Evolutionary conservation across 30 jellyfish, hydroid and myxozoan genomes (phyloP), one percentile per base, ranked within the genome.

Genomic region (Morbakka virulenta): DNA sequence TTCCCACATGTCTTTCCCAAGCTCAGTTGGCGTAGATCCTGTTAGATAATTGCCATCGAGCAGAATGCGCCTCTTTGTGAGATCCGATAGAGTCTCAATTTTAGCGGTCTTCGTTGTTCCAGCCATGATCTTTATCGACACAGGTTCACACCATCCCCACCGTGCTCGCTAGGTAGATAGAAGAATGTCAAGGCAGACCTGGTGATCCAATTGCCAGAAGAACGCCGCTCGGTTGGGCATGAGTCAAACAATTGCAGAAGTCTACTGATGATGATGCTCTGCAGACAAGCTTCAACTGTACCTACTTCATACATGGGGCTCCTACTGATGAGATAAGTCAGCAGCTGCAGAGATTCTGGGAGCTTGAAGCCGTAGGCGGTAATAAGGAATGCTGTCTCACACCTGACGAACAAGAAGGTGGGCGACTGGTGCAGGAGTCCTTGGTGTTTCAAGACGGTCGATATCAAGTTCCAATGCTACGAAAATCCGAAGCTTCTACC

Each of bases 211-310:
- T n/a, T n/a, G n/a, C n/a, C 23, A 76, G 85, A 73, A 4, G 57
- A 27, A 73, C 80, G 28, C 85, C 85, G 29, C 25, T 73, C 4
- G 85, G 62, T 30, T 73, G 82, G 82, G 48, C 82, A 6, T 22
- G 26, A 11, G 26, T n/a, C n/a, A n/a, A n/a, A n/a, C n/a, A n/a
- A n/a, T n/a, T n/a, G n/a, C n/a, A n/a, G n/a, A n/a, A n/a, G n/a
- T n/a, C n/a, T n/a, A n/a, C n/a, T n/a, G n/a, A n/a, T n/a, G n/a
- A n/a, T n/a, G n/a, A n/a, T n/a, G n/a, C n/a, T n/a, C n/a, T n/a
- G n/a, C n/a, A n/a, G n/a, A n/a, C n/a, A n/a, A n/a, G n/a, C n/a
- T n/a, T n/a, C n/a, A n/a, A n/a, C n/a, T n/a, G n/a, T n/a, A n/a
- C n/a, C n/a, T n/a, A n/a, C n/a, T n/a, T n/a, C n/a, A n/a, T n/a